Percentiles rank a stretch among this genome's conserved stretches.
phyloP scores from a whole-genome alignment of 2,797 vertebrate genomes.

The Poeciliopsis paucimaculata region DNA sequence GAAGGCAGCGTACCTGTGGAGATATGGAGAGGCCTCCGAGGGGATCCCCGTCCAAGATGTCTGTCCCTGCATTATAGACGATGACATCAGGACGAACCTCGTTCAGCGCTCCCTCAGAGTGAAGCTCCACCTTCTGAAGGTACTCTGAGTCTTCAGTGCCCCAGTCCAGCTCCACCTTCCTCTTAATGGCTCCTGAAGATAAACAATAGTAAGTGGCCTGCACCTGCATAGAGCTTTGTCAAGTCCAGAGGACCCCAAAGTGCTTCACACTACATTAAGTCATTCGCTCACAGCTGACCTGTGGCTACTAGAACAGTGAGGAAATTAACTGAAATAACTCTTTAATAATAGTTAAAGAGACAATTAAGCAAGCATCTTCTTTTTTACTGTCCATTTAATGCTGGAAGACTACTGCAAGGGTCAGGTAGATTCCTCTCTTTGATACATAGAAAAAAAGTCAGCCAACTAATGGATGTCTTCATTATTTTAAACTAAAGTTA shows the following conservation, averaged over 20 bases:
- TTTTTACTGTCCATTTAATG: not conserved
- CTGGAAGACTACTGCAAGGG: not conserved
- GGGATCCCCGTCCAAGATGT: slow-evolving; percentile 92
- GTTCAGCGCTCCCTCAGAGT: slow-evolving; percentile 85
- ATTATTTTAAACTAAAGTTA: not conserved
- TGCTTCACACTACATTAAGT: too few relatives aligned
- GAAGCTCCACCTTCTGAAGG: slow-evolving; percentile 89
- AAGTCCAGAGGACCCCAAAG: too few relatives aligned
- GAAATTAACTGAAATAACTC: not conserved
- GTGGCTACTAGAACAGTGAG: too few relatives aligned
- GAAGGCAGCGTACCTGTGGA: slow-evolving; percentile 83
- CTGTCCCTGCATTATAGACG: slow-evolving; percentile 94
- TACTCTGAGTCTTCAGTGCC: slow-evolving; percentile 92
- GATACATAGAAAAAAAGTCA: not conserved
- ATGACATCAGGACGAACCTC: slow-evolving; percentile 88
- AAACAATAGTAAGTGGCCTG: not conserved
- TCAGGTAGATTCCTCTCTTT: not conserved
- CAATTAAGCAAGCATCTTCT: not conserved
- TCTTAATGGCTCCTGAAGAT: slow-evolving; percentile 88
- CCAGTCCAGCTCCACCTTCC: slow-evolving; percentile 94
- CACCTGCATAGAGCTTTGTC: too few relatives aligned
- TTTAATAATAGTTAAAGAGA: not conserved
- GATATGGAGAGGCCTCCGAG: slow-evolving; percentile 93
- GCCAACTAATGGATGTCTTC: not conserved
- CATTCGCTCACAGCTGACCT: too few relatives aligned